Evolutionary conservation across 53 echinoderm and acorn worm genomes (phyloP), one percentile per base, ranked within the genome.

Genomic region (Echinarachnius parma): DNA sequence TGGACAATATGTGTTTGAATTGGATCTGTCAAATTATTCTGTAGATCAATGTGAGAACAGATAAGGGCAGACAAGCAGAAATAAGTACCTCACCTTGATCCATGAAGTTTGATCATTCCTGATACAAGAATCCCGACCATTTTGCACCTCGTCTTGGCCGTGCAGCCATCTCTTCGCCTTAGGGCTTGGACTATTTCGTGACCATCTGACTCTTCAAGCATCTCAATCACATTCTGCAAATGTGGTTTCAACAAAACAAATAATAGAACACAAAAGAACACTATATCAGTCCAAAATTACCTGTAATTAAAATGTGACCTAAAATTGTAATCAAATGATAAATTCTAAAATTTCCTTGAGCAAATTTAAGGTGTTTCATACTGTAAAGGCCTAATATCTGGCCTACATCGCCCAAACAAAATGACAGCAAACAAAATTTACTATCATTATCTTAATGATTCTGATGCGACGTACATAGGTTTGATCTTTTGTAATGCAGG

Each of bases 1-100:
- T 62, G 62, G 62, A 62, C 4, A 62, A 36, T 62, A 60, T 60
- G 21, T 9, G 60, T 21, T 60, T 60, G 60, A 60, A 60, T 15
- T 60, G 60, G 60, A 60, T 60, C 60, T 60, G 60, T 60, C 60
- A 60, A 60, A 60, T 60, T 31, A 21, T 60, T 60, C 60, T 60
- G 48, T 62, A 62, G 15, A 15, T 62, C 15, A 62, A 5, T 62
- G 62, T 15, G 62, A 62, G 16, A 62, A 62, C 62, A 2, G 62
- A 62, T 48, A 62, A 62, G 62, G 62, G 62, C 8, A 62, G 62
- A 62, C 62, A 15, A 15, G 62, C 62, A 62, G 62, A 62, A 62
- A 60, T 18, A 25, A 22, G 26, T 62, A 22, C 62, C 9, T 62
- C 62, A 59, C 59, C 59, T 59, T 59, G 59, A 59, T 59, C 59